These are phyloP conservation scores for Acrossocheilus fasciatus DNA, from an alignment of 2,797 vertebrate species.

Conservation along the genomic window DNA sequence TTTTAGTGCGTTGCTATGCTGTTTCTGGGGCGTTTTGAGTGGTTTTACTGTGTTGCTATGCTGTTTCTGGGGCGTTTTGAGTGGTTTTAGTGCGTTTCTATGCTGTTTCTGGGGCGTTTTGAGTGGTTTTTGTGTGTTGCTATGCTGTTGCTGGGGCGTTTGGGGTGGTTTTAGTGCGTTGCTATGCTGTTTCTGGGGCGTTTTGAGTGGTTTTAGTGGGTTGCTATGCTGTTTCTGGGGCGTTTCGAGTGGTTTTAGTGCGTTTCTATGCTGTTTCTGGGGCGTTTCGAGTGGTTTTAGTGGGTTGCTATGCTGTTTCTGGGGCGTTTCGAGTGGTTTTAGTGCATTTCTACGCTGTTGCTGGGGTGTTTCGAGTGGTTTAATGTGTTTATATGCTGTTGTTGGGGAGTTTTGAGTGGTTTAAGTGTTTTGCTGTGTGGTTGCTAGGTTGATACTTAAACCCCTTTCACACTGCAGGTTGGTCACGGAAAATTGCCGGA, in stretches of 20 bases:
- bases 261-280: no score
- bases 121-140: no score
- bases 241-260: no score
- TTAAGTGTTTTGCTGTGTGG: background rate
- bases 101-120: rapidly evolving
- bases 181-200: no score
- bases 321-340: background rate
- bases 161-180: no score
- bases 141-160: background rate
- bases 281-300: background rate
- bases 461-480: no score
- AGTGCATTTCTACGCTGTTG: background rate
- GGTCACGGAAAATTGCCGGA: no score
- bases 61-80: background rate
- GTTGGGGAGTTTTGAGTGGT: no score
- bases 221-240: no score
- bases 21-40: no score
- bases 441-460: background rate
- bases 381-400: background rate
- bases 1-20: no score
- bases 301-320: background rate
- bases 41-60: background rate
- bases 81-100: background rate
- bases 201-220: no score
- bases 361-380: background rate